Conservation (phyloP, 2,797 vertebrate species). For the Discoglossus pictus region DNA sequence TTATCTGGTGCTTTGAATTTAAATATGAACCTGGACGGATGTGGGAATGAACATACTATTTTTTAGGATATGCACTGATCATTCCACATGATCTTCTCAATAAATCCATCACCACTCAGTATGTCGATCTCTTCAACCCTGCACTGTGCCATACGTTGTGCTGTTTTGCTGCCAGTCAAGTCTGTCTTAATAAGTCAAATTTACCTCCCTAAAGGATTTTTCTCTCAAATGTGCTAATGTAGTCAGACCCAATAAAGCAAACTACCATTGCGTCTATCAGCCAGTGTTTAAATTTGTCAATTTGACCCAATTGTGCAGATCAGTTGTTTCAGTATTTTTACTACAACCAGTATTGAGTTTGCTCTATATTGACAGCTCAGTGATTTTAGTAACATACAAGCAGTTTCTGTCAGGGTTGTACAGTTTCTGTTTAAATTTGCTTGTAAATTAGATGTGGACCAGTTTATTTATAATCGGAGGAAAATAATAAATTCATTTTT, state of each 20-base stretch:
- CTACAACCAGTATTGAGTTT: slow-evolving; percentile 4
- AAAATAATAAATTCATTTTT: no score
- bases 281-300: slow-evolving; percentile 5
- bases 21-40: no score
- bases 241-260: slow-evolving; percentile 33
- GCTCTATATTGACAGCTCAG: background rate
- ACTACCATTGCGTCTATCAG: slow-evolving; percentile 15
- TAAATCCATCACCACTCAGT: no score
- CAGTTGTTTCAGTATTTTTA: slow-evolving; percentile 10
- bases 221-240: slow-evolving; percentile 7
- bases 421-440: no score
- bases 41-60: no score
- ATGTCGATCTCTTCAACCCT: no score
- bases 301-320: slow-evolving; percentile 26
- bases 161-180: background rate
- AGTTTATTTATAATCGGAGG: no score
- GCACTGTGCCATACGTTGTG: no score
- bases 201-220: slow-evolving; percentile 12
- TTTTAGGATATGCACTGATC: no score
- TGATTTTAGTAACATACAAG: background rate
- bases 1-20: no score
- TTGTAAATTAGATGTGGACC: no score
- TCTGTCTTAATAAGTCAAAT: slow-evolving; percentile 9
- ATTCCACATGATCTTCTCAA: no score
- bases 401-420: background rate